Evolutionary conservation across 2,888 invertebrate species (phyloP), one percentile per base, ranked within the genome.

Genomic region (Oasisia sp.): DNA sequence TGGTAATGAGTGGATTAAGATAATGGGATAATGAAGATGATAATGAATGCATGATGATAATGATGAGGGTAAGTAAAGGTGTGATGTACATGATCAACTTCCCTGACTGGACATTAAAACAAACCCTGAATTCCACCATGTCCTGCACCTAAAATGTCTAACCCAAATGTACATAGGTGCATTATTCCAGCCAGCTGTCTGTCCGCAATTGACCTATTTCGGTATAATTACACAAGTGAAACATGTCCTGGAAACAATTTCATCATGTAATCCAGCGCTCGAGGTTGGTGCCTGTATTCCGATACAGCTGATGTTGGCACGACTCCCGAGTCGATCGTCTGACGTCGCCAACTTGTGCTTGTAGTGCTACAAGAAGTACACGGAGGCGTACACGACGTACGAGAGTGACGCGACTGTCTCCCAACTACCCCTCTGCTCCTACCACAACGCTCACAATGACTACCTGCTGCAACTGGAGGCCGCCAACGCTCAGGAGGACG

Each of bases 381-480:
- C 98, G 95, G 97, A 98, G 93, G 98, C 98, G 91, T 98, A 98
- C 96, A 97, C 98, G 95, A 97, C 97, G 94, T 98, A 98, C 96
- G 97, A 98, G 96, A 97, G 97, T 95, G 97, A 94, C 92, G 92
- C 93, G 32, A 94, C 93, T 92, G 94, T 93, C 11, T 94, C 98
- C 97, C 93, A 96, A 94, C 94, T 98, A 97, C 91, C 91, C 32
- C 95, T 97, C 92, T 96, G 96, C n/a, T 97, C 97, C 92, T 98
- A 99, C 96, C 98, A 98, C 96, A 98, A 98, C 96, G 97, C 98
- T 27, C 99, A 99, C 97, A 99, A 99, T 97, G 98, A 98, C 94
- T 99, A 99, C 97, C 98, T 99, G 93, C 98, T 98, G 95, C 99
- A 99, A 96, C 97, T 99, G 94, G 98, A 98, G 94, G 98, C 99